These are phyloP conservation scores for Drosophila melanica DNA, from an alignment of 1,140 invertebrate species.

Conservation along the genomic window DNA sequence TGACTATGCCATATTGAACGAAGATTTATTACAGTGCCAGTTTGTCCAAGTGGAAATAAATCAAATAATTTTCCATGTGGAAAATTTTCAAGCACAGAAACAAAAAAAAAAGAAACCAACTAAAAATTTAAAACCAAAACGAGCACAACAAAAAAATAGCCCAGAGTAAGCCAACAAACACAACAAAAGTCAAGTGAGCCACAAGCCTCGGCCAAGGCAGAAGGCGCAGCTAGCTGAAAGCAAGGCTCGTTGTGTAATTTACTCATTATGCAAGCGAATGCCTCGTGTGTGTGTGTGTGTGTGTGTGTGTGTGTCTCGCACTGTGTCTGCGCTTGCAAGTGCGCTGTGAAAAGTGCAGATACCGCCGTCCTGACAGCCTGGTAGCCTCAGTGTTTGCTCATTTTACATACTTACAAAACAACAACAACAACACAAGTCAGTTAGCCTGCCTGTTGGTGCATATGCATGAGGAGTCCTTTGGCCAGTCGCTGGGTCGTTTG, in stretches of 20 bases:
- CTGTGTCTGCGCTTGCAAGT: slow-evolving; percentile 32
- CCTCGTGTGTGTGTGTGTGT: slow-evolving; percentile 7
- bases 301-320: slow-evolving; percentile 17
- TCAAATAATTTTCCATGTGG: slow-evolving; percentile 83
- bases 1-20: slow-evolving; percentile 78
- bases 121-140: slow-evolving; percentile 47
- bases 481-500: slow-evolving; percentile 22
- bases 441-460: slow-evolving; percentile 48
- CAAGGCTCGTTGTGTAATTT: slow-evolving; percentile 77
- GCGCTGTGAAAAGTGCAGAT: slow-evolving; percentile 31
- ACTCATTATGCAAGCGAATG: slow-evolving; percentile 69
- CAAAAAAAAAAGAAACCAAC: slow-evolving; percentile 23
- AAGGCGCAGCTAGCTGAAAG: slow-evolving; percentile 35
- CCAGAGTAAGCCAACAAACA: slow-evolving; percentile 44
- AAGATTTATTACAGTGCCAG: slow-evolving; percentile 83
- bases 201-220: slow-evolving; percentile 43
- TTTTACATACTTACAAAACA: slow-evolving; percentile 63
- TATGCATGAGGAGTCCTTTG: slow-evolving; percentile 59
- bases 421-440: slow-evolving; percentile 28
- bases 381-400: slow-evolving; percentile 48
- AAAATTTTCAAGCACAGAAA: slow-evolving; percentile 77
- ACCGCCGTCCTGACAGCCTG: slow-evolving; percentile 17
- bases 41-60: slow-evolving; percentile 83
- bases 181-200: slow-evolving; percentile 67
- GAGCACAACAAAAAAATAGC: slow-evolving; percentile 17